Base-by-base conservation (phyloP, 1,140 invertebrate species). In the Andrena cerasifolii region DNA sequence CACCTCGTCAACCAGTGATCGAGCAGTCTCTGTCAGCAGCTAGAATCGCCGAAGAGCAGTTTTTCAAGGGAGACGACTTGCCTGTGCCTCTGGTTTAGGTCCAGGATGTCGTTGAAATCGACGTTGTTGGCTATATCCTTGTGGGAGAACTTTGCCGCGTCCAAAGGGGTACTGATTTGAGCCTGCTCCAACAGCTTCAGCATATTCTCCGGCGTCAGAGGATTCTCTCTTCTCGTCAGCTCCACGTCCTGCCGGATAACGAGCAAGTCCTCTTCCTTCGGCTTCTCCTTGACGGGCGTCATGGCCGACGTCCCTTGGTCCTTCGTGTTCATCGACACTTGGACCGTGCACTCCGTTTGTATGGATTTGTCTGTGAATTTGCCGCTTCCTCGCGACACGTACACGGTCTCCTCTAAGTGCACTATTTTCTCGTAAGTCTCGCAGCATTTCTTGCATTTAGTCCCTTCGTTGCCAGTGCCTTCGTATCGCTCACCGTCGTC, bases 31-130 rank as follows among this genome's bases (percentile, higher is more conserved):
- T 79, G 84, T 90, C 84, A 89, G 75, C 82, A 90, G 63, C 68
- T 68, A 59, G 88, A 84, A 68, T 92, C 91, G 28, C 91, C 91
- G 71, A 92, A 90, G 68, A 92, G 82, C 66, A 92, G 85, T 76
- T 85, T 90, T 86, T 92, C 91, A 59, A 92, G 88, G 54, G 86
- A 87, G 62, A 90, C 86, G 63, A 92, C 90, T 90, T 92, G 90
- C 89, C 90, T 91, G 72, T 91, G 89, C 83, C 86, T 84, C 72
- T 83, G 66, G 26, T 78, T 49, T 33, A 67, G 49, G 6, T 85
- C 73, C 73, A 73, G 24, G 18, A 63, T 21, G n/a, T 18, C 26
- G 24, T 31, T 40, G 14, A 40, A 78, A 8, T 71, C 63, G 24
- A 70, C 31, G 3, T 40, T 67, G 16, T 0, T 14, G 5, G 7